Base-by-base conservation (phyloP, 2,888 invertebrate genomes). In the Flexamia atlantica region DNA sequence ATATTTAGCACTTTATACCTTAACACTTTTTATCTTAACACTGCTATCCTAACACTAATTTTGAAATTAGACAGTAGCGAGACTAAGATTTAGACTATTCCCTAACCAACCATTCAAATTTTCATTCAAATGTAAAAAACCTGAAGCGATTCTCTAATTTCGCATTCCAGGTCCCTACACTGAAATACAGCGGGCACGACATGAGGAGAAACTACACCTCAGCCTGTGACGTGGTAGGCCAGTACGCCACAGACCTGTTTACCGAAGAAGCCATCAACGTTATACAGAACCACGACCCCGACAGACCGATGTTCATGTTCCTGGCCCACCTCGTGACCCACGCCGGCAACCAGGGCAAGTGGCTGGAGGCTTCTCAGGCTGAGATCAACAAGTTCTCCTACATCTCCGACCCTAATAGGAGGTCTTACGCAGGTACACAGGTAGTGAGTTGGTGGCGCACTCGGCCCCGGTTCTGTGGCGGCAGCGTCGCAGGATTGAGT, bases 371-470 rank as follows among this genome's bases (percentile, higher is more conserved):
- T 0, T 95, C 96, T 0, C 92, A 92, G 40, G 93, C 94, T 85
- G 92, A 93, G 50, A 92, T 96, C 0, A 90, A 94, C 53, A 92
- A 93, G 84, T 95, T 96, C 90, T 90, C 92, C 3, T 92, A 96
- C 88, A 94, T 97, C 42, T 90, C 92, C 25, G 94, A 95, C 87
- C 90, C 92, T 0, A 92, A 94, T 80, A 91, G 97, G 86, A 92
- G 95, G 87, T 93, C 93, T 64, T 96, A 93, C 89, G 95, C 96
- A 89, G 96, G 96, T 96, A 89, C n/a, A n/a, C n/a, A n/a, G n/a
- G n/a, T n/a, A n/a, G n/a, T n/a, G n/a, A n/a, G n/a, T n/a, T n/a
- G n/a, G n/a, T n/a, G n/a, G n/a, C n/a, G n/a, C n/a, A n/a, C n/a
- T n/a, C n/a, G n/a, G n/a, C n/a, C n/a, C n/a, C n/a, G n/a, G n/a